phyloP scores from a whole-genome alignment of 2,888 invertebrate genomes.

The Rugalucina vietnamica region DNA sequence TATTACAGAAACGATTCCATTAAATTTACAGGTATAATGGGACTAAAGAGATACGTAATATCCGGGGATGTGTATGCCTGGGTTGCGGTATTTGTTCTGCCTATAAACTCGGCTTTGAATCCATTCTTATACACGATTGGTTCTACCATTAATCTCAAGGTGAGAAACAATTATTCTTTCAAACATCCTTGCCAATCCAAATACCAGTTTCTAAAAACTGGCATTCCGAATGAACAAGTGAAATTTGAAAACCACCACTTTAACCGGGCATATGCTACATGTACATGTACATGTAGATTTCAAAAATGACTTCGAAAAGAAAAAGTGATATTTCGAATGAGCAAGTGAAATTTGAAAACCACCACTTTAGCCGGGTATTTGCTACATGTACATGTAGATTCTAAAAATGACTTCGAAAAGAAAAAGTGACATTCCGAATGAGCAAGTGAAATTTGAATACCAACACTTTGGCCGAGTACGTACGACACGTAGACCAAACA shows the following conservation, averaged over 20 bases:
- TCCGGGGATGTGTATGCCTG: conserved; percentile 30
- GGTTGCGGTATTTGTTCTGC: conserved; percentile 35
- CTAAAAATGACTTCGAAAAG: too few relatives aligned
- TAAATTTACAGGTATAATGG: conserved; percentile 19
- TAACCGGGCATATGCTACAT: too few relatives aligned
- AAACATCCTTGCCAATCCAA: neutral
- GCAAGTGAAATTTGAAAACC: neutral
- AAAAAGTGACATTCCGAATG: neutral
- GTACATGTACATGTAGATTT: too few relatives aligned
- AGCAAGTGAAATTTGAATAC: neutral
- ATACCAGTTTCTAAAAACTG: too few relatives aligned
- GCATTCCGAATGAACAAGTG: neutral
- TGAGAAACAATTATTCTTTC: neutral
- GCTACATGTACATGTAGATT: too few relatives aligned
- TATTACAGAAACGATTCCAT: neutral
- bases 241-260: neutral
- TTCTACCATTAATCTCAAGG: conserved; percentile 1
- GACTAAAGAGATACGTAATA: conserved; percentile 5
- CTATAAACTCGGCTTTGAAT: conserved; percentile 31
- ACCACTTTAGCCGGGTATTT: neutral
- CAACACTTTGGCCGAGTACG: neutral
- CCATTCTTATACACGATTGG: conserved; percentile 31
- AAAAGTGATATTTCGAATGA: neutral
- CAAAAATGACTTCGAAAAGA: too few relatives aligned
- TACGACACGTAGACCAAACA: too few relatives aligned